Conservation (phyloP, 1,140 invertebrate genomes). For the Drosophila jambulina region DNA sequence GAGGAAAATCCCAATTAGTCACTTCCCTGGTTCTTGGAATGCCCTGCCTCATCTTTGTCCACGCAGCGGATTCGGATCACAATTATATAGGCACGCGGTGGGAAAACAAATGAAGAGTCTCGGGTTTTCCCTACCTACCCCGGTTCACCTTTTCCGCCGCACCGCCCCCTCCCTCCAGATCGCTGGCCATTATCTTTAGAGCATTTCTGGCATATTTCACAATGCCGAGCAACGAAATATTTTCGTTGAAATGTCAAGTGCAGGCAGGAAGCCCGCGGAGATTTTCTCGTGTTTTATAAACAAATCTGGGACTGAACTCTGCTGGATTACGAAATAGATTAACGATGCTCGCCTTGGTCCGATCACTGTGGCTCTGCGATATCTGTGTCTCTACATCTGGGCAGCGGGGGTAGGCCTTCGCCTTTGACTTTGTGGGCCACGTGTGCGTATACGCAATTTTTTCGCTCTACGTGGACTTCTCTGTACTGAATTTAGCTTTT, state of each 20-base stretch:
- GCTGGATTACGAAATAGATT: slow-evolving; percentile 62
- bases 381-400: slow-evolving; percentile 10
- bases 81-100: slow-evolving; percentile 49
- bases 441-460: slow-evolving; percentile 80
- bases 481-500: slow-evolving; percentile 5
- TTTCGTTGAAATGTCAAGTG: slow-evolving; percentile 80
- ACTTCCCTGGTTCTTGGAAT: slow-evolving; percentile 41
- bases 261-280: slow-evolving; percentile 50
- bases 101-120: slow-evolving; percentile 30
- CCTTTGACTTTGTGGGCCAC: slow-evolving; percentile 80
- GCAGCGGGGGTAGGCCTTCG: slow-evolving; percentile 48
- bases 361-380: slow-evolving; percentile 1
- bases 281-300: slow-evolving; percentile 45
- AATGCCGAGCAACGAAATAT: slow-evolving; percentile 69
- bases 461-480: slow-evolving; percentile 16
- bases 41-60: slow-evolving; percentile 51
- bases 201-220: slow-evolving; percentile 78
- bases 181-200: slow-evolving; percentile 52
- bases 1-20: slow-evolving; percentile 81
- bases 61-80: slow-evolving; percentile 46
- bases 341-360: slow-evolving; percentile 45
- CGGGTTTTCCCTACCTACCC: slow-evolving; percentile 28
- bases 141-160: background rate
- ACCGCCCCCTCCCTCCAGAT: background rate
- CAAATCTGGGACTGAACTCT: slow-evolving; percentile 52